Base-by-base conservation (phyloP, 92 coral and sea anemone genomes). In the Diadumene lineata region DNA sequence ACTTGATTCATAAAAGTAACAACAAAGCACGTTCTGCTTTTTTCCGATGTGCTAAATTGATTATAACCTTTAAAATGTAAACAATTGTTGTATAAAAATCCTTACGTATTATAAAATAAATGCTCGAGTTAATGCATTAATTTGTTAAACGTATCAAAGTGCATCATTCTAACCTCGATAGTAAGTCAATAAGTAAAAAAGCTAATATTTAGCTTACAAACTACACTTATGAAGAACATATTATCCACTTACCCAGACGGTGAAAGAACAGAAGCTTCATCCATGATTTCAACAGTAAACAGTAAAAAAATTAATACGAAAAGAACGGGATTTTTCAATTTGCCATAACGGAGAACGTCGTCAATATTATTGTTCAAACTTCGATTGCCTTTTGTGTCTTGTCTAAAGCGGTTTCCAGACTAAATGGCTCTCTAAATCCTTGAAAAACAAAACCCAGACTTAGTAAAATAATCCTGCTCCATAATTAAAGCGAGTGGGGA, bases 191-290 rank as follows among this genome's bases (percentile, higher is more conserved):
- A 23, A 53, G 18, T 53, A 22, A 7, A 26, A 58, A 58, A 58
- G 30, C 26, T 26, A 31, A 44, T 69, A 48, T 43, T 69, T 58
- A 1, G 56, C 31, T 46, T 48, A 0, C 16, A 44, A 28, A 69
- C n/a, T n/a, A 48, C 6, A 25, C 44, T 50, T 62, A 28, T 16
- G 30, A 28, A 69, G 74, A 70, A 58, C 15, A 30, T 28, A 44
- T 34, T 51, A 43, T 55, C n/a, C 17, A 70, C 75, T 70, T 51
- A 70, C 75, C 75, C 75, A 3, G 75, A 70, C 10, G 75, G 75
- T 28, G 75, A 70, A 19, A 70, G 25, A 29, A 70, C 50, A 34
- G 48, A 70, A 48, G 51, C 28, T 31, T 70, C 60, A 11, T 69
- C 61, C 75, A 70, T 70, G 26, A 29, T 51, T 22, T 32, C 28